Evolutionary conservation across 2,113 vertebrate genomes (phyloP), one percentile per base, ranked within the genome.

Genomic region (Poeciliopsis prolifica): DNA sequence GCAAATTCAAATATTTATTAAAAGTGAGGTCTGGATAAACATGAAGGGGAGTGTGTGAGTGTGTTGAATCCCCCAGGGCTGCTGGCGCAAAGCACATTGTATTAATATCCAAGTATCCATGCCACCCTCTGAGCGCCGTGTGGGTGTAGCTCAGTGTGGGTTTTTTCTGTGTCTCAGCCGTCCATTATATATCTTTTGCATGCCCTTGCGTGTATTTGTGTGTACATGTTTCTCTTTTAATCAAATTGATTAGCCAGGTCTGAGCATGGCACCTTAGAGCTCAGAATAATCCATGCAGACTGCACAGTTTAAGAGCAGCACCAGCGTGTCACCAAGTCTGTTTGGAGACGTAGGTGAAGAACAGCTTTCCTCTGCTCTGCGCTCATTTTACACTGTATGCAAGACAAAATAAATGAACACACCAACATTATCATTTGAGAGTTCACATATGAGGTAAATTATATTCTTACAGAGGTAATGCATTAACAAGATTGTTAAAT

Each of bases 1-100:
- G 84, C 88, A 93, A 94, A 94, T 94, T 93, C 93, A 93, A 93
- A 94, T 94, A 94, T 94, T 94, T 94, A 94, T 94, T 93, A 93
- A 94, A 92, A 93, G 91, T 90, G 83, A 90, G 87, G 89, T 91
- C 89, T 92, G 91, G 93, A 93, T 92, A 91, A 90, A 94, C 90
- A 93, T 93, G 91, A 92, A 93, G 91, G 86, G 68, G 77, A 65
- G 77, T 76, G 83, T 75, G 67, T 61, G 79, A 44, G 70, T 75
- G 72, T 77, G 81, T 72, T 75, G 65, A 65, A 72, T 76, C 87
- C 89, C 92, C 86, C 66, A 8, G 80, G 90, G 89, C 84, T 82
- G 78, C 84, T 88, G 88, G 85, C 85, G 80, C 86, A 89, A 87
- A 92, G 87, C 89, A 89, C 87, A 90, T 91, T 93, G 90, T 91